phyloP scores from a whole-genome alignment of 2,888 invertebrate genomes.

The Pyrgus malvae region DNA sequence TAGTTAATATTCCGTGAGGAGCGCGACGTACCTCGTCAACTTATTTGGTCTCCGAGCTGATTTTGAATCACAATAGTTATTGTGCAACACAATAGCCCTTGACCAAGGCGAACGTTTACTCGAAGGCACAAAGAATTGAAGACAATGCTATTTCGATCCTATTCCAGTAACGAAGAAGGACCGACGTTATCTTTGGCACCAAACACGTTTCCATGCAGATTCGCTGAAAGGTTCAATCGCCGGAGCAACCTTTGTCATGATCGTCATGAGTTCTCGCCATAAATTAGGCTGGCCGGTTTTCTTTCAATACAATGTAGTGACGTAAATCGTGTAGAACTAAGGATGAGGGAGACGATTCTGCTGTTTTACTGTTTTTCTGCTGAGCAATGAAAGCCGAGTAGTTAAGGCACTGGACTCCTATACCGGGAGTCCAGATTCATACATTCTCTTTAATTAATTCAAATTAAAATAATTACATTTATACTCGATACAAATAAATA shows the following conservation, averaged over 20 bases:
- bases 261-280: conserved; percentile 6
- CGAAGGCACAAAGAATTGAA: conserved; percentile 23
- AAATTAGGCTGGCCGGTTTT: conserved; percentile 12
- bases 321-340: background rate
- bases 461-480: too few relatives aligned
- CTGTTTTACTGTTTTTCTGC: background rate
- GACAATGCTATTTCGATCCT: conserved; percentile 41
- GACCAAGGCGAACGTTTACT: conserved; percentile 33
- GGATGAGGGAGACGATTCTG: background rate
- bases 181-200: conserved; percentile 29
- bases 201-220: conserved; percentile 30
- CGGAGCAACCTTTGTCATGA: conserved; percentile 8
- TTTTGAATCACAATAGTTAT: conserved; percentile 66
- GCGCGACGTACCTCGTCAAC: conserved; percentile 52
- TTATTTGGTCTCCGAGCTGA: conserved; percentile 63
- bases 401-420: too few relatives aligned
- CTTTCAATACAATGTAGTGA: conserved; percentile 5
- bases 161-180: conserved; percentile 36
- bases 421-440: too few relatives aligned
- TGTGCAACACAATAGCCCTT: conserved; percentile 59
- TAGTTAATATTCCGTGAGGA: conserved; percentile 61
- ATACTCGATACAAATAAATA: too few relatives aligned
- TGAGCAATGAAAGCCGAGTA: too few relatives aligned
- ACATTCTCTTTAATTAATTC: too few relatives aligned
- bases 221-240: conserved; percentile 13